A percentile compares a stretch with the other conserved stretches of the same genome.
Evolutionary conservation across 2,888 invertebrate genomes (phyloP).

Genomic region (Euspilapteryx auroguttella): DNA sequence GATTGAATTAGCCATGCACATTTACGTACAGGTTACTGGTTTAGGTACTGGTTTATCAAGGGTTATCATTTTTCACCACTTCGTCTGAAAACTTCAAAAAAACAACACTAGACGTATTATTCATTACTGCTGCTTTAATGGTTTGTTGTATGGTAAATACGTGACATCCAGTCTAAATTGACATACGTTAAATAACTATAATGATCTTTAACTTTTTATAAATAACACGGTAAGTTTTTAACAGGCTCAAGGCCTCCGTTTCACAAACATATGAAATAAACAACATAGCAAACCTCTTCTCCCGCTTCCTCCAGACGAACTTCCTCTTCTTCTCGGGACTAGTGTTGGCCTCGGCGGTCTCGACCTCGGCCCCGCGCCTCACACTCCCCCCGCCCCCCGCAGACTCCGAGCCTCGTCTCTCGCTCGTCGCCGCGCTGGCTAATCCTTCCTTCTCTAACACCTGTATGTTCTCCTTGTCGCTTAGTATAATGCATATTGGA

Average conservation of each 20-base stretch:
- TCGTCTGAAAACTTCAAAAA: too few species aligned
- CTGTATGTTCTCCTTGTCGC: conserved; percentile 48
- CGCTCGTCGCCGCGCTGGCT: conserved; percentile 9
- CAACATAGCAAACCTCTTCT: conserved; percentile 26
- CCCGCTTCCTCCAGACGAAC: conserved; percentile 42
- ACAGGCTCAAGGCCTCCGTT: background rate
- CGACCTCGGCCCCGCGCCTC: conserved; percentile 1
- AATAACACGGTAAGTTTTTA: too few species aligned
- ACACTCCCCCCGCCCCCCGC: conserved; percentile 22
- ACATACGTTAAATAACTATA: too few species aligned
- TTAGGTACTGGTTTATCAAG: too few species aligned
- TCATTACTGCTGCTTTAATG: too few species aligned
- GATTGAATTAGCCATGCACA: too few species aligned
- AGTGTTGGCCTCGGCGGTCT: conserved; percentile 30
- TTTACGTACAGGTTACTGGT: too few species aligned
- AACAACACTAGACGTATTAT: too few species aligned
- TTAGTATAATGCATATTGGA: conserved; percentile 77
- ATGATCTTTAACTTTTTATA: background rate
- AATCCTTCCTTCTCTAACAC: conserved; percentile 35
- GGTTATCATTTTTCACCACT: too few species aligned
- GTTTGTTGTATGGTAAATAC: too few species aligned
- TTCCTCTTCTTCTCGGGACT: conserved; percentile 47
- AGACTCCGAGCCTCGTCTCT: conserved; percentile 2
- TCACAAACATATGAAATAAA: conserved; percentile 5
- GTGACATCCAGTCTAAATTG: too few species aligned